phyloP scores from a whole-genome alignment of 2,888 invertebrate species.

The Cenopis cana region DNA sequence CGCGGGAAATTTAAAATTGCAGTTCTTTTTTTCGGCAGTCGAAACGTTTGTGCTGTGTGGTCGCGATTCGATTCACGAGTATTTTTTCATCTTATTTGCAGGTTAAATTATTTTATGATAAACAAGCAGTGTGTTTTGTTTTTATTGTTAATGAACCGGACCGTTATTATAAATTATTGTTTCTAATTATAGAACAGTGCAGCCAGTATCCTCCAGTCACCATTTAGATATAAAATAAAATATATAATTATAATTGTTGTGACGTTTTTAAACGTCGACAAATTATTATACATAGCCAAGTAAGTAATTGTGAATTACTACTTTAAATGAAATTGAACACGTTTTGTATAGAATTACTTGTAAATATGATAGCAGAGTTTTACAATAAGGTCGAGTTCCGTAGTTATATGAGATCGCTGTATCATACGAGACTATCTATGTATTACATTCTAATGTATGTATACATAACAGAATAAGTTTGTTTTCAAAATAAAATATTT shows the following conservation, averaged over 20 bases:
- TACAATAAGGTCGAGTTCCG: constrained; percentile 76
- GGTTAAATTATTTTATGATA: constrained; percentile 6
- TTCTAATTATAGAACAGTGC: not conserved
- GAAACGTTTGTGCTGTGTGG: constrained; percentile 7
- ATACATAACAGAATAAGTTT: constrained; percentile 79
- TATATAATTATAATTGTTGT: constrained; percentile 50
- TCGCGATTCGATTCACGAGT: not conserved
- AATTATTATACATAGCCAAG: constrained; percentile 44
- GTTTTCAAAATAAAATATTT: constrained; percentile 84
- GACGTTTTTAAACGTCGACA: constrained; percentile 52
- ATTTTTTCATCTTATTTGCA: constrained; percentile 17
- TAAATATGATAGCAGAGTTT: constrained; percentile 67
- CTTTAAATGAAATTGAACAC: constrained; percentile 56
- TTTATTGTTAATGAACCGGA: not conserved
- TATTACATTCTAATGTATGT: constrained; percentile 76
- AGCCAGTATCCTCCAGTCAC: constrained; percentile 22
- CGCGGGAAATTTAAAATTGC: not conserved
- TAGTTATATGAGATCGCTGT: constrained; percentile 62
- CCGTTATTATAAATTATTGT: not conserved
- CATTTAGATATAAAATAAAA: constrained; percentile 25
- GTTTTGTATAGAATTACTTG: constrained; percentile 76
- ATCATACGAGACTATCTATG: constrained; percentile 69
- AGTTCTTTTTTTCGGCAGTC: constrained; percentile 14
- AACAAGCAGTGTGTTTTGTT: constrained; percentile 1
- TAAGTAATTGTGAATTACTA: constrained; percentile 63